These are phyloP conservation scores for Bellardia bayeri DNA, from an alignment of 2,888 invertebrate species.

Conservation along the genomic window DNA sequence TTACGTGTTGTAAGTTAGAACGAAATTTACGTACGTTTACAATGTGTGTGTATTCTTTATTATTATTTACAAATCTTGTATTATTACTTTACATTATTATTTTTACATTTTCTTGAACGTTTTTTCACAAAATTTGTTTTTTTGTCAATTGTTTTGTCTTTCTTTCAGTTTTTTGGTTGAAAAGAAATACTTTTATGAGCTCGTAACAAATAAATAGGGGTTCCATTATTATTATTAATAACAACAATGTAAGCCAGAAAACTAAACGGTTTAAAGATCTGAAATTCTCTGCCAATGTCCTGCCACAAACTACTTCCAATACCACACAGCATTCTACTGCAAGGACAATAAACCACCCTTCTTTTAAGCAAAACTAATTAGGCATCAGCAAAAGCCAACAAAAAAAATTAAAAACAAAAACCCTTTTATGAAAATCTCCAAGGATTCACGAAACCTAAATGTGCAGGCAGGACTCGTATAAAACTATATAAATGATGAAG, in stretches of 20 bases:
- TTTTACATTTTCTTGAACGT: background rate
- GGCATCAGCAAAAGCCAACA: background rate
- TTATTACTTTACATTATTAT: too few relatives aligned
- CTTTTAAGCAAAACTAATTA: background rate
- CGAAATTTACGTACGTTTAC: too few relatives aligned
- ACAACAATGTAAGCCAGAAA: background rate
- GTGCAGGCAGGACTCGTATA: background rate
- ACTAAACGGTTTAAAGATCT: slow-evolving; percentile 23
- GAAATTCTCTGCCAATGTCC: background rate
- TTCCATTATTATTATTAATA: slow-evolving; percentile 42
- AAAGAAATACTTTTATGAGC: slow-evolving; percentile 55
- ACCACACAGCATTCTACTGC: background rate
- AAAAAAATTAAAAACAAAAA: background rate
- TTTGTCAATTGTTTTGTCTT: background rate
- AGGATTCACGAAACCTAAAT: slow-evolving; percentile 10
- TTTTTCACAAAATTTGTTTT: background rate
- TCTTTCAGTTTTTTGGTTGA: slow-evolving; percentile 14
- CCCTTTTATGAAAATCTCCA: slow-evolving; percentile 28
- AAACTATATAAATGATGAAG: background rate
- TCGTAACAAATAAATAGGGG: slow-evolving; percentile 52
- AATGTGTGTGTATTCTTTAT: too few relatives aligned
- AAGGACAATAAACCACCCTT: slow-evolving; percentile 5
- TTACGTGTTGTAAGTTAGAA: too few relatives aligned
- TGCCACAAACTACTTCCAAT: background rate
- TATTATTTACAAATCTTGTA: too few relatives aligned